A percentile compares a stretch with the other conserved stretches of the same genome.
Conservation (phyloP, 2,113 vertebrate genomes). For the pig (Sus scrofa) region DNA sequence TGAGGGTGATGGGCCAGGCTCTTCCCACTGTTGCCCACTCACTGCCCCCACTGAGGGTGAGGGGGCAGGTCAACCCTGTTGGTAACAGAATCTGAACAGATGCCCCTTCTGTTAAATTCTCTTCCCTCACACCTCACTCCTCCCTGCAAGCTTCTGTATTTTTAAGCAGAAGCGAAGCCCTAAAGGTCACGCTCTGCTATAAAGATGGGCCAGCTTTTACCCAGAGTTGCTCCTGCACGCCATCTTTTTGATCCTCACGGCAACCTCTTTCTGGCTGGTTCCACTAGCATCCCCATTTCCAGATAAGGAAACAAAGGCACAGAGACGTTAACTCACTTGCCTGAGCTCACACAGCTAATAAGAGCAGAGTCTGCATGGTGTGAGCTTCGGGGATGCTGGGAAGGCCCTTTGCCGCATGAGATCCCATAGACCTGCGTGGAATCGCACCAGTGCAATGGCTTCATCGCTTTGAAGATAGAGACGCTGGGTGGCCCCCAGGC, state of each 20-base stretch:
- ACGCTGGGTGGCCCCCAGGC: background rate
- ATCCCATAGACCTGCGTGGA: background rate
- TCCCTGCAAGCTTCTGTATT: background rate
- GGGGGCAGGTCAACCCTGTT: background rate
- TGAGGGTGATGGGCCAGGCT: background rate
- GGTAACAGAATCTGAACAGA: background rate
- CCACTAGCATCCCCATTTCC: background rate
- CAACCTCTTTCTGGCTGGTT: fast-evolving
- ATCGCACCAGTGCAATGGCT: fast-evolving
- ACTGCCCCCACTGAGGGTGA: fast-evolving
- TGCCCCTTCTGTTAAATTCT: background rate
- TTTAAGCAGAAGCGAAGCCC: background rate
- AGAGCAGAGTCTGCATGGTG: background rate
- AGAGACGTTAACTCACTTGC: background rate
- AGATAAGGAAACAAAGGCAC: background rate
- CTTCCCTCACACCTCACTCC: fast-evolving
- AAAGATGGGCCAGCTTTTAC: background rate
- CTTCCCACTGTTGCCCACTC: background rate
- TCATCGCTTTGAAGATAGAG: background rate
- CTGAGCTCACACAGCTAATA: background rate
- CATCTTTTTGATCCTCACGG: too few relatives aligned
- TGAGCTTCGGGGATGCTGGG: background rate
- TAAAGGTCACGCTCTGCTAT: background rate
- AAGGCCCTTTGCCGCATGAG: background rate
- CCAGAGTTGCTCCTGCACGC: too few relatives aligned